These are phyloP conservation scores for Trichogramma evanescens DNA, from an alignment of 2,888 invertebrate genomes.

Conservation along the genomic window DNA sequence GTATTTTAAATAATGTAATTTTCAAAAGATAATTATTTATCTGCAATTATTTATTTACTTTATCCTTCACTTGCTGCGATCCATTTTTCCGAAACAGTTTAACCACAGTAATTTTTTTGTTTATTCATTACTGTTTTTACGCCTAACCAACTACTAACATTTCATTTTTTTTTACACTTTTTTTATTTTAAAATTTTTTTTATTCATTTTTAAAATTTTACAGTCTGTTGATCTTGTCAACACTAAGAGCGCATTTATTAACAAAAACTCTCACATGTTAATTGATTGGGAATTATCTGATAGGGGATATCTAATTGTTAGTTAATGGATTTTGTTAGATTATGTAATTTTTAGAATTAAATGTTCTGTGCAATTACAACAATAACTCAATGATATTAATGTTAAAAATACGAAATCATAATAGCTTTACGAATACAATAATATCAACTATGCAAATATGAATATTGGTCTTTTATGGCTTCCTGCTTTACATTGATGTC, in stretches of 20 bases:
- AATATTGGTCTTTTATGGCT: conserved; percentile 1
- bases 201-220: conserved; percentile 21
- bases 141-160: conserved; percentile 37
- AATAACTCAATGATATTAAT: conserved; percentile 15
- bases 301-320: background rate
- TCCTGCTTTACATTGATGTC: too few species aligned
- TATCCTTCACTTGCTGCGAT: conserved; percentile 15
- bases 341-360: conserved; percentile 15
- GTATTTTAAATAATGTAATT: conserved; percentile 26
- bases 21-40: background rate
- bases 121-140: conserved; percentile 24
- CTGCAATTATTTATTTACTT: conserved; percentile 14
- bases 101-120: conserved; percentile 17
- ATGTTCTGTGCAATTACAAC: conserved; percentile 4
- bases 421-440: conserved; percentile 3
- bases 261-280: conserved; percentile 36
- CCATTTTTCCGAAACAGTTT: conserved; percentile 19
- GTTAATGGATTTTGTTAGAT: conserved; percentile 14
- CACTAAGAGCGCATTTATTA: conserved; percentile 41
- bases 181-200: conserved; percentile 28
- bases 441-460: conserved; percentile 9
- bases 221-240: conserved; percentile 38
- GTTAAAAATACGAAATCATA: conserved; percentile 16
- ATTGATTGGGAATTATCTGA: conserved; percentile 36
- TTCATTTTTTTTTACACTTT: conserved; percentile 31